Evolutionary conservation across 2,113 vertebrate genomes (phyloP), one percentile per base, ranked within the genome.

Genomic region (Peromyscus leucopus): DNA sequence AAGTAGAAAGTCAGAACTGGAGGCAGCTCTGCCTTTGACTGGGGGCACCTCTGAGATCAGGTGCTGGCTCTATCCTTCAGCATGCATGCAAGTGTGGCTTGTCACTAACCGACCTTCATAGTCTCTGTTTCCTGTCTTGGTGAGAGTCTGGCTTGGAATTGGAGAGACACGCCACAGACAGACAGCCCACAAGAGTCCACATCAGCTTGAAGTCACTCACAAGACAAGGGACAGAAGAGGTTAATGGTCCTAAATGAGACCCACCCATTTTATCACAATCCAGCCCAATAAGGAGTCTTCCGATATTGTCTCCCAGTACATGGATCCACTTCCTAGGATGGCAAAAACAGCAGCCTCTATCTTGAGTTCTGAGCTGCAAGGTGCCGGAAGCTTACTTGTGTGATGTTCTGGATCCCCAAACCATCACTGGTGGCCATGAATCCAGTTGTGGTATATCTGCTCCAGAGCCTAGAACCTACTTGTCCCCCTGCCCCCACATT

Each of bases 1-100:
- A 96, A 89, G 79, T 9, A 24, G 72, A 93, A 87, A 76, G 75
- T 31, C 59, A 96, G 36, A 86, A 31, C 10, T 85, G 24, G 42
- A 69, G 72, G 36, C 39, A 79, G 26, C 46, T 55, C 19, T 51
- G 33, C 46, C 21, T 88, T 71, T 48, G 42, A 21, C 2, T 21
- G 24, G 28, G 28, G 36, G 19, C 33, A 71, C 17, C 33, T 42
- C 59, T 4, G 5, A 46, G 39, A 21, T 65, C 39, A 48, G 80
- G 59, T 42, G 24, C 82, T 19, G 24, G 7, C 59, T 63, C 59
- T 84, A 63, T 42, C 57, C n/a, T 42, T 84, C 59, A 28, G 24
- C 59, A 42, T 28, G 24, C 7, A 42, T 42, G 59, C 22, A 63
- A 42, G 13, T 39, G 7, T 17, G n/a, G 59, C 3, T 59, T 84